These are phyloP conservation scores for Gambusia yucatana DNA, from an alignment of 2,797 vertebrate genomes.

Conservation along the genomic window DNA sequence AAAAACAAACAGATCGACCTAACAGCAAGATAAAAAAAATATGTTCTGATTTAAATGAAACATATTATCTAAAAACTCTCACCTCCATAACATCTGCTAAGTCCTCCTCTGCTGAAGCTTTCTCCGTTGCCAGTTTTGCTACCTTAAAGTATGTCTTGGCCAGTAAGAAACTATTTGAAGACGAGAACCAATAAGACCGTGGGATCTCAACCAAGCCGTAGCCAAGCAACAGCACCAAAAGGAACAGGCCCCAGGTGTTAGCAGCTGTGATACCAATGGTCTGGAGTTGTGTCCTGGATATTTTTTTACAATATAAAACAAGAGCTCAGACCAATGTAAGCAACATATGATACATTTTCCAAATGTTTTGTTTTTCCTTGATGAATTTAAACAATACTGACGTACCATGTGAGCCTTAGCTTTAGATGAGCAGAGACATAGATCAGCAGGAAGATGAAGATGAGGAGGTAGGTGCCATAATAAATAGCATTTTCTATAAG, in stretches of 20 bases:
- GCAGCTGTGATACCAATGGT: constrained; percentile 93
- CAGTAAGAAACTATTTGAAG: constrained; percentile 86
- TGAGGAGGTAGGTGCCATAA: constrained; percentile 93
- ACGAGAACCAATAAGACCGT: constrained; percentile 91
- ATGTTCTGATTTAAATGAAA: not conserved
- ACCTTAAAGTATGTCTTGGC: constrained; percentile 93
- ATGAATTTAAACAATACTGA: not conserved
- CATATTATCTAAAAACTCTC: constrained; percentile 18
- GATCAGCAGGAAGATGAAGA: constrained; percentile 93
- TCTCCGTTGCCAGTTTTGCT: constrained; percentile 92
- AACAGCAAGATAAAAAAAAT: not conserved
- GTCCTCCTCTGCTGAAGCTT: constrained; percentile 89
- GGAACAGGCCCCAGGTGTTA: constrained; percentile 95
- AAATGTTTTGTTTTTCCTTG: not conserved
- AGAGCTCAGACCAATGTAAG: not conserved
- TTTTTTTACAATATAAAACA: constrained; percentile 19
- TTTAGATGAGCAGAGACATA: constrained; percentile 89
- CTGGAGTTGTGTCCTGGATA: constrained; percentile 86
- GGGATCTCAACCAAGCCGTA: constrained; percentile 96
- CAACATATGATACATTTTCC: not conserved
- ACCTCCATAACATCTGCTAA: constrained; percentile 94
- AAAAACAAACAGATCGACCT: not conserved
- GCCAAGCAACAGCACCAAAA: constrained; percentile 92
- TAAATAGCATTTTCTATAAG: constrained; percentile 95
- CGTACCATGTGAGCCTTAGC: constrained; percentile 90